Evolutionary conservation across 2,888 invertebrate species (phyloP).

Genomic region (Hemicrepidius hirtus): DNA sequence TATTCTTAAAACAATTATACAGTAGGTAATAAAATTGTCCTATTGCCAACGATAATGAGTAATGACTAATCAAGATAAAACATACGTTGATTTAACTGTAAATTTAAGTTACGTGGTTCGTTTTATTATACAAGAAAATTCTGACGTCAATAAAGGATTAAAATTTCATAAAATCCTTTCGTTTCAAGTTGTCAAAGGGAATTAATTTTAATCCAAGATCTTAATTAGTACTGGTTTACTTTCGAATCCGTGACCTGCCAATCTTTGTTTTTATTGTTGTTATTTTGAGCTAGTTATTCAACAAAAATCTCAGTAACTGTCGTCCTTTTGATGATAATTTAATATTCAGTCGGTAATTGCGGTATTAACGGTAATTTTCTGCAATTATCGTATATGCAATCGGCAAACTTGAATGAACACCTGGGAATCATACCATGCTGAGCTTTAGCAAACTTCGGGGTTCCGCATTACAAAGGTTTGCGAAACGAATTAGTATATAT

Average conservation of each 20-base stretch:
- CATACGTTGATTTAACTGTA: too few relatives aligned
- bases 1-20: conserved; percentile 9
- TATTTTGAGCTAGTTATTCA: background rate
- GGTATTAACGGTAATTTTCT: conserved; percentile 1
- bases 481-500: conserved; percentile 32
- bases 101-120: background rate
- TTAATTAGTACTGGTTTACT: conserved; percentile 11
- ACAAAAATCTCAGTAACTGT: conserved; percentile 21
- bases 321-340: background rate
- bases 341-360: background rate
- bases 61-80: background rate
- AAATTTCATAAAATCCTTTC: conserved; percentile 14
- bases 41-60: background rate
- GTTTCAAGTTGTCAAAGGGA: conserved; percentile 2
- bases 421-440: conserved; percentile 29
- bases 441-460: conserved; percentile 19
- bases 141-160: background rate
- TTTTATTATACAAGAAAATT: background rate
- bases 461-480: conserved; percentile 24
- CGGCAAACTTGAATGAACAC: conserved; percentile 36
- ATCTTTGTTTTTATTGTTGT: background rate
- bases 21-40: conserved; percentile 1
- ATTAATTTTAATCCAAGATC: conserved; percentile 24
- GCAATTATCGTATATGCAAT: conserved; percentile 30
- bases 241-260: background rate